A percentile compares a stretch with the other conserved stretches of the same genome.
phyloP scores from a whole-genome alignment of 2,888 invertebrate genomes.

The Diplolepis rosae region DNA sequence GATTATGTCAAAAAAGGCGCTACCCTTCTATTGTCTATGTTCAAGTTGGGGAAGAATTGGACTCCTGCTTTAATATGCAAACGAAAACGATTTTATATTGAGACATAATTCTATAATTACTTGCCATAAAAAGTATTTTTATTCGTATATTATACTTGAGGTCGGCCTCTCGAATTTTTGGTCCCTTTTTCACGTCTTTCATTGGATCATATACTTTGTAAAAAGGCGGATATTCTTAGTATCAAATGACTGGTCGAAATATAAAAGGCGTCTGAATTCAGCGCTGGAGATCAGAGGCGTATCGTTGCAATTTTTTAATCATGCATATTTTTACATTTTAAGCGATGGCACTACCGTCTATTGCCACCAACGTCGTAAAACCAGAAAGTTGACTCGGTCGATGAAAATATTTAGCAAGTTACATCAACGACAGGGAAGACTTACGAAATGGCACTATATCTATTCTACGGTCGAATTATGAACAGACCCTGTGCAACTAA shows the following conservation, averaged over 20 bases:
- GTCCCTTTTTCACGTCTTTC: not conserved
- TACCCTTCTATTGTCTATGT: too few species aligned
- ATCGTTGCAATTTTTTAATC: slow-evolving; percentile 31
- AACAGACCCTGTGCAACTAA: not conserved
- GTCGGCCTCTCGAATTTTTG: not conserved
- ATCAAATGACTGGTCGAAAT: slow-evolving; percentile 24
- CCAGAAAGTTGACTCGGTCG: slow-evolving; percentile 27
- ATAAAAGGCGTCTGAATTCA: slow-evolving; percentile 13
- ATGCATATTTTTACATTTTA: slow-evolving; percentile 31
- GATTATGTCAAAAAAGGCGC: too few species aligned
- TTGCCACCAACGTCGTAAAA: slow-evolving; percentile 32
- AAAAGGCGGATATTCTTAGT: slow-evolving; percentile 19
- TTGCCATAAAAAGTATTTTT: not conserved
- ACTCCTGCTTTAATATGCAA: too few species aligned
- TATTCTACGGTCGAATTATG: slow-evolving; percentile 25
- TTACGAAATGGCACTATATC: slow-evolving; percentile 25
- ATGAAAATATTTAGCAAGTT: slow-evolving; percentile 26
- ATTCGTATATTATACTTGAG: slow-evolving; percentile 1
- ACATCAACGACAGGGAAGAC: slow-evolving; percentile 22
- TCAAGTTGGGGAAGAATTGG: too few species aligned
- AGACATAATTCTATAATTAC: not conserved
- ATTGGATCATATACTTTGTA: slow-evolving; percentile 23
- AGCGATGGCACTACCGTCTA: slow-evolving; percentile 31
- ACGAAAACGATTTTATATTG: too few species aligned
- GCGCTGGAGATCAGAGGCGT: slow-evolving; percentile 12